These are phyloP conservation scores for Cheilosia grossa DNA, from an alignment of 2,888 invertebrate genomes.

Conservation along the genomic window DNA sequence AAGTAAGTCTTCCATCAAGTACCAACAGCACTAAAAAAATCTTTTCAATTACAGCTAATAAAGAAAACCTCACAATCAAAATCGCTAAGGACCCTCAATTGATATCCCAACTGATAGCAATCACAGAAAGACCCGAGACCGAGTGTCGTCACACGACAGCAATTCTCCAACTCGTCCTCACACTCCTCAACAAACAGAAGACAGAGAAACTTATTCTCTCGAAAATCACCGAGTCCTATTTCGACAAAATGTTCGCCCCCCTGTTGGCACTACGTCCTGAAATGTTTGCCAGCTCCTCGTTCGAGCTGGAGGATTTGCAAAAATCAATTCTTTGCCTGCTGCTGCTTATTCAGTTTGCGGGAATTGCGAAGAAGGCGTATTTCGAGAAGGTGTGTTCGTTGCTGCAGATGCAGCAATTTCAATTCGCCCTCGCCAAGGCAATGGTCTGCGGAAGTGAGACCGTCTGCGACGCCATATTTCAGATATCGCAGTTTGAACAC, in stretches of 20 bases:
- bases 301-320: slow-evolving; percentile 78
- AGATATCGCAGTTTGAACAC: slow-evolving; percentile 81
- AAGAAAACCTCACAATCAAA: slow-evolving; percentile 76
- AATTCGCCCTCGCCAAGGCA: slow-evolving; percentile 80
- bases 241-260: slow-evolving; percentile 81
- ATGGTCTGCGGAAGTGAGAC: slow-evolving; percentile 79
- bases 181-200: slow-evolving; percentile 79
- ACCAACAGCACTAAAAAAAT: background rate
- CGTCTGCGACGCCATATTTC: slow-evolving; percentile 79
- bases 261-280: slow-evolving; percentile 78
- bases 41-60: slow-evolving; percentile 56
- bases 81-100: slow-evolving; percentile 78
- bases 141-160: slow-evolving; percentile 78
- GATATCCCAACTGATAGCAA: slow-evolving; percentile 78
- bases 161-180: slow-evolving; percentile 78
- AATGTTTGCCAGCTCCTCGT: slow-evolving; percentile 69
- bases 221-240: slow-evolving; percentile 81
- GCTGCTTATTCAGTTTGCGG: slow-evolving; percentile 80
- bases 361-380: slow-evolving; percentile 81
- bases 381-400: slow-evolving; percentile 80
- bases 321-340: slow-evolving; percentile 80
- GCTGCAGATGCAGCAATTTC: slow-evolving; percentile 80
- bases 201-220: slow-evolving; percentile 81
- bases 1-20: slow-evolving; percentile 69
- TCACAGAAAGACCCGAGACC: slow-evolving; percentile 79